Base-by-base conservation (phyloP, 2,888 invertebrate species). In the Prosopocoilus inquinatus region DNA sequence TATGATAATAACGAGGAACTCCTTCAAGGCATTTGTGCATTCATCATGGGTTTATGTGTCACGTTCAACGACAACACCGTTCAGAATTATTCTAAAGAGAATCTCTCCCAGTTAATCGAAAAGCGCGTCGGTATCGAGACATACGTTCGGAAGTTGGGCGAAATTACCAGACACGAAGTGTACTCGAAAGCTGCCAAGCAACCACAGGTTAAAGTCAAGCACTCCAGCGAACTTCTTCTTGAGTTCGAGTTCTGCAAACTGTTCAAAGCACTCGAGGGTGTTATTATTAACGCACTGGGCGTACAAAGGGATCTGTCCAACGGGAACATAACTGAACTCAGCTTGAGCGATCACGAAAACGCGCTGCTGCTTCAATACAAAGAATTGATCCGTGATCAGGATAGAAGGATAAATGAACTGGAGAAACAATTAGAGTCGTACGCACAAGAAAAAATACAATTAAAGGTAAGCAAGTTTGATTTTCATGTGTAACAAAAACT, bases 201-300 rank as follows among this genome's bases (percentile, higher is more conserved):
- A 69, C 96, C 98, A 0, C 96, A 97, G 77, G 84, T 93, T 32
- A 82, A 87, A 43, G 90, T 89, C 9, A 88, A 87, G 73, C 80
- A 84, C 51, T 80, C 91, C 2, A 79, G 80, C 1, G 96, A 97
- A 60, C 82, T 97, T 12, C 79, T 96, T 51, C 82, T 99, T 39
- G 98, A 99, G 76, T 94, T 92, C 74, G 94, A 96, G 78, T 99
- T 97, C 80, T 96, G 96, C 70, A 87, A 88, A 70, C 80, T 97
- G 20, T 93, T 94, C 74, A 97, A 95, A 76, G 84, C 83, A 1
- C 76, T 91, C 33, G 92, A 92, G 79, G 68, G 72, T 3, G 70
- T 80, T 38, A 79, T 85, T 54, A 74, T 81, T 9, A 84, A 84
- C 69, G 77, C 83, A 3, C 50, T 79, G 70, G 66, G 80, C 67